Percentiles rank a stretch among this genome's conserved stretches.
Evolutionary conservation across 2,888 invertebrate genomes (phyloP).

Genomic region (Cephus pulcher): DNA sequence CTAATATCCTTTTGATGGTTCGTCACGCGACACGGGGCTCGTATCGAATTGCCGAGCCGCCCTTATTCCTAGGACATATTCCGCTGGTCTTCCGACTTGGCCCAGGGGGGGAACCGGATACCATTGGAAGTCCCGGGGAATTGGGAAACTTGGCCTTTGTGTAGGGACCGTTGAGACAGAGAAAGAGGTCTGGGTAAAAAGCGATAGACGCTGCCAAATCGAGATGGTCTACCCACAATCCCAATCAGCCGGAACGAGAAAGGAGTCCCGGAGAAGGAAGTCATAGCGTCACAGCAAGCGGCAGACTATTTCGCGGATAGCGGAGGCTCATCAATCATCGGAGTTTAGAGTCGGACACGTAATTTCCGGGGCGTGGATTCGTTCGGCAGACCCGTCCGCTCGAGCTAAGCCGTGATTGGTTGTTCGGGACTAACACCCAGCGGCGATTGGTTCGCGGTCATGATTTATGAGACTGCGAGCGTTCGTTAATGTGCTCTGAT

Average conservation of each 20-base stretch:
- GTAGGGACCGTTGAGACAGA: neutral
- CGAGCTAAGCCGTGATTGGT: constrained; percentile 47
- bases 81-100: neutral
- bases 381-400: constrained; percentile 53
- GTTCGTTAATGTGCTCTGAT: constrained; percentile 54
- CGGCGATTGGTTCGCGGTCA: constrained; percentile 47
- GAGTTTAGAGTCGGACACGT: constrained; percentile 65
- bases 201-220: neutral
- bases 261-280: constrained; percentile 2
- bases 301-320: constrained; percentile 27
- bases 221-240: neutral
- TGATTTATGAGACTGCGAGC: constrained; percentile 56
- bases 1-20: neutral
- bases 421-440: constrained; percentile 37
- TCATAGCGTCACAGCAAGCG: constrained; percentile 4
- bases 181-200: neutral
- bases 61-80: neutral
- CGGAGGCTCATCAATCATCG: constrained; percentile 62
- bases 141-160: neutral
- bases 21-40: neutral
- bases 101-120: neutral
- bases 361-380: constrained; percentile 65
- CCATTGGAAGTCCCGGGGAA: neutral
- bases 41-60: neutral
- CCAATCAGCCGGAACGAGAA: neutral